A percentile compares a stretch with the other conserved stretches of the same genome.
Conservation (phyloP, 2,888 invertebrate species). For the Drosophila suboccidentalis region DNA sequence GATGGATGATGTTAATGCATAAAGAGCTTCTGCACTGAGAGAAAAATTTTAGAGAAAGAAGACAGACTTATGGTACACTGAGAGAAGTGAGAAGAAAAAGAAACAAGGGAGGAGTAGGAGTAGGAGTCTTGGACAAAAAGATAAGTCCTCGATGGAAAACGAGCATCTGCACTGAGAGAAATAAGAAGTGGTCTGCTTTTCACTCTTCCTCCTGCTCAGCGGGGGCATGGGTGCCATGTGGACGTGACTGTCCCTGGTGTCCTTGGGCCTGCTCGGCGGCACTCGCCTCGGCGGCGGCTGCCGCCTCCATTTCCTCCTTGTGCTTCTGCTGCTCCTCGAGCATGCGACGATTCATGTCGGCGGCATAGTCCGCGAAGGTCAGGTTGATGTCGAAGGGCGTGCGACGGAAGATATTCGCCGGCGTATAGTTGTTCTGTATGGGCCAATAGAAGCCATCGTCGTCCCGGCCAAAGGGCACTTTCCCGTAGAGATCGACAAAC, state of each 20-base stretch:
- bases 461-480: slow-evolving; percentile 59
- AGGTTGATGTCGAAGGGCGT: slow-evolving; percentile 81
- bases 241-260: background rate
- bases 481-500: slow-evolving; percentile 60
- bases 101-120: no score
- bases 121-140: no score
- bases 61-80: no score
- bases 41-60: no score
- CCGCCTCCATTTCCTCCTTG: slow-evolving; percentile 33
- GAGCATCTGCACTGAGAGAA: background rate
- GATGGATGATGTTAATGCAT: no score
- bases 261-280: background rate
- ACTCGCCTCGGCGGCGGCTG: slow-evolving; percentile 27
- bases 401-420: slow-evolving; percentile 74
- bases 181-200: no score
- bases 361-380: slow-evolving; percentile 75
- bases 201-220: background rate
- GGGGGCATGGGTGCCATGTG: background rate
- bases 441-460: slow-evolving; percentile 81
- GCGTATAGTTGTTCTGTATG: slow-evolving; percentile 75
- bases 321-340: slow-evolving; percentile 34
- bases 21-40: no score
- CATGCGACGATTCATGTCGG: slow-evolving; percentile 47
- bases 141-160: no score
- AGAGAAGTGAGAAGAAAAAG: no score